Evolutionary conservation across 2,888 invertebrate species (phyloP).

Genomic region (Drosophila kanekoi): DNA sequence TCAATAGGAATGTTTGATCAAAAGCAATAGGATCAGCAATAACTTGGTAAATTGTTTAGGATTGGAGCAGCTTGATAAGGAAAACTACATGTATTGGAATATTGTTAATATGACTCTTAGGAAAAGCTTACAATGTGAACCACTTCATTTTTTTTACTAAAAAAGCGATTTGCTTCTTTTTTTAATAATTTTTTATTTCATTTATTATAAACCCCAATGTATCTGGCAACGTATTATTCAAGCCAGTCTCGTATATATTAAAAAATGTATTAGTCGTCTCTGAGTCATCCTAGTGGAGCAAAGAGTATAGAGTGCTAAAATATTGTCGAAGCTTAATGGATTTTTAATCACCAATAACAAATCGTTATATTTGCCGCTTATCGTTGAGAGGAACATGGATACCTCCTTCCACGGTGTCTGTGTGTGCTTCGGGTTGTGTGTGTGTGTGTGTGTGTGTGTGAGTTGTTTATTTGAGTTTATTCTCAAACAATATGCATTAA

Average conservation of each 20-base stretch:
- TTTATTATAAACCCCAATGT: neutral
- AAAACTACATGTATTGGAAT: neutral
- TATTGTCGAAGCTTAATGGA: conserved; percentile 53
- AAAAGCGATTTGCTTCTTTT: neutral
- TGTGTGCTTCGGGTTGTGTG: conserved; percentile 16
- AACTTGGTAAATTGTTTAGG: too few species aligned
- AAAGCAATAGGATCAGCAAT: too few species aligned
- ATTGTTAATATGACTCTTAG: neutral
- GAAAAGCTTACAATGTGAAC: too few species aligned
- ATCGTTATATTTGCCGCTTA: conserved; percentile 41
- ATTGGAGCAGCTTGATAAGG: neutral
- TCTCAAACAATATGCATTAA: conserved; percentile 50
- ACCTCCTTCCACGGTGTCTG: conserved; percentile 8
- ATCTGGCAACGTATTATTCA: conserved; percentile 17
- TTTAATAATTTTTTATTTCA: neutral
- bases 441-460: conserved; percentile 6
- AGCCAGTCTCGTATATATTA: neutral
- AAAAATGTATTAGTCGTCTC: conserved; percentile 24
- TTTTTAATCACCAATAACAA: conserved; percentile 72
- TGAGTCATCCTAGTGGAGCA: neutral
- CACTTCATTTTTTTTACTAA: too few species aligned
- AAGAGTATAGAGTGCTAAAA: conserved; percentile 15
- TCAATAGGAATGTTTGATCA: too few species aligned
- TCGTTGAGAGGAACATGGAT: conserved; percentile 23
- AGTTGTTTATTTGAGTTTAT: conserved; percentile 39